These are phyloP conservation scores for Gyrodactylus bullatarudis DNA, from an alignment of 1,140 invertebrate genomes.

Conservation along the genomic window DNA sequence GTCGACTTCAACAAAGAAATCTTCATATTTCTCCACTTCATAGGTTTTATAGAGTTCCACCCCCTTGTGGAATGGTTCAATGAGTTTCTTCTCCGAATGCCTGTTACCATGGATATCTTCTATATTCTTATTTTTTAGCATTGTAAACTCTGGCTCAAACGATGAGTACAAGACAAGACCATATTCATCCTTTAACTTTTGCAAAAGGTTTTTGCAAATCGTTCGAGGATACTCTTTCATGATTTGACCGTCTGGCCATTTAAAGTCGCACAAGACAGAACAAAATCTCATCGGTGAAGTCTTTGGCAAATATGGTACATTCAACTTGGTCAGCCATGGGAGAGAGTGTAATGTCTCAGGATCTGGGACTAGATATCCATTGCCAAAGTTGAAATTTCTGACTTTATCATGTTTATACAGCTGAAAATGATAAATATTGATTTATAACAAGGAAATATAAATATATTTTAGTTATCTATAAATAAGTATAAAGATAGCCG, in stretches of 20 bases:
- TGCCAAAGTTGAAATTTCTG: background rate
- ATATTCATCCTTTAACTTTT: background rate
- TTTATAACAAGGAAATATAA: too few species aligned
- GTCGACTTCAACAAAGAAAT: background rate
- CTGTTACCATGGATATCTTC: background rate
- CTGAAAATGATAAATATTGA: background rate
- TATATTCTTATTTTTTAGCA: conserved; percentile 3
- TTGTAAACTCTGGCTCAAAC: conserved; percentile 1
- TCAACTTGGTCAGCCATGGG: background rate
- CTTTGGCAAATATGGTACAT: background rate
- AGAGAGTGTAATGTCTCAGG: background rate
- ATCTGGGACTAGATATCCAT: background rate
- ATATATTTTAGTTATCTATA: too few species aligned
- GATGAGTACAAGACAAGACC: background rate
- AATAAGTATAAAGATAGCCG: too few species aligned
- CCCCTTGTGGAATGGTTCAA: background rate
- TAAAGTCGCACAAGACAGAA: background rate
- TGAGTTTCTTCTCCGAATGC: background rate
- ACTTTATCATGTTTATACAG: background rate
- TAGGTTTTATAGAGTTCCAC: background rate
- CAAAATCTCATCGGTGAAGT: background rate
- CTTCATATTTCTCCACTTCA: background rate
- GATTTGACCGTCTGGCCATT: background rate
- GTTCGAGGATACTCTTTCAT: background rate
- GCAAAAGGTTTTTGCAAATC: background rate